phyloP scores from a whole-genome alignment of 2,113 vertebrate genomes.

The Ornithorhynchus anatinus region DNA sequence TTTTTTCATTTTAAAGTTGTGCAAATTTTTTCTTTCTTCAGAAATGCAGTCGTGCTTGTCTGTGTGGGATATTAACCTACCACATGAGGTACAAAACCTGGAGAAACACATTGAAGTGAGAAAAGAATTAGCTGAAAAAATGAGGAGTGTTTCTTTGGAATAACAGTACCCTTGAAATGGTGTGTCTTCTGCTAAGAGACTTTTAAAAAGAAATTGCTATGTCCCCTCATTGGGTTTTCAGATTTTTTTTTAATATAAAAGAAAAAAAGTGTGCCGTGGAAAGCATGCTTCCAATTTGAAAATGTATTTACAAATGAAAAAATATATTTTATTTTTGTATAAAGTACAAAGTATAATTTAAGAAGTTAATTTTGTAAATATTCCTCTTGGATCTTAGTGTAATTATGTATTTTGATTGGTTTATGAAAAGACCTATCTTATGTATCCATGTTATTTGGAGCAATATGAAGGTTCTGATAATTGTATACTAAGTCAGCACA shows the following conservation, averaged over 20 bases:
- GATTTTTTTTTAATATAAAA: neutral
- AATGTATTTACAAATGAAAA: conserved; percentile 33
- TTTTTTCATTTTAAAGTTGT: conserved; percentile 1
- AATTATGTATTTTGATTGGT: too few relatives aligned
- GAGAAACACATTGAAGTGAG: conserved; percentile 85
- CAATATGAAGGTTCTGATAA: too few relatives aligned
- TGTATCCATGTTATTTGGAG: too few relatives aligned
- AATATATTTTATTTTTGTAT: conserved; percentile 46
- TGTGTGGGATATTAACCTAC: conserved; percentile 84
- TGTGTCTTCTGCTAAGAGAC: neutral
- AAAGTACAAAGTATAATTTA: too few relatives aligned
- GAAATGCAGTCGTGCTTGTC: conserved; percentile 84
- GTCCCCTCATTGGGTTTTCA: neutral
- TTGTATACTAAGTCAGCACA: too few relatives aligned
- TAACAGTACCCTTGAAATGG: conserved; percentile 44
- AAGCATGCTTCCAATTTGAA: neutral
- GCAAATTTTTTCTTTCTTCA: conserved; percentile 41
- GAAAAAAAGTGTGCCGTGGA: conserved; percentile 29
- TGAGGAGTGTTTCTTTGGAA: conserved; percentile 78
- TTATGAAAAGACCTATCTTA: too few relatives aligned
- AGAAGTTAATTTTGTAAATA: neutral
- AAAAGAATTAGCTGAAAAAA: conserved; percentile 79
- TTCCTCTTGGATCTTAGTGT: too few relatives aligned
- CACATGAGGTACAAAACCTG: conserved; percentile 88
- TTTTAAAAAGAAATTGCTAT: neutral